phyloP scores from a whole-genome alignment of 2,888 invertebrate genomes.

The Tetragonula carbonaria region DNA sequence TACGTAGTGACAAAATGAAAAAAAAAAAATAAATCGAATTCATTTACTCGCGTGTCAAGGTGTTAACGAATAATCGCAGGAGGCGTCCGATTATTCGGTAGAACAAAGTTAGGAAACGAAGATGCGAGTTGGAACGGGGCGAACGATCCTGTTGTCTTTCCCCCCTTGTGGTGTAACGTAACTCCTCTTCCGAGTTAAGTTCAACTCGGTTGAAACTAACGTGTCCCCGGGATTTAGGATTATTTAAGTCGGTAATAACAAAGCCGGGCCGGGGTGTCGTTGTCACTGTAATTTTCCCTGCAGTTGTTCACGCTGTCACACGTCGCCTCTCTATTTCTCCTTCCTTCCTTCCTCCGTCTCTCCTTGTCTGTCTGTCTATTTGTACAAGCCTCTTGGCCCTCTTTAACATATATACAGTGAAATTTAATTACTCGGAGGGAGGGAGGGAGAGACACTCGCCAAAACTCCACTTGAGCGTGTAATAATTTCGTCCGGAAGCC shows the following conservation, averaged over 20 bases:
- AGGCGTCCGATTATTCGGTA: too few relatives aligned
- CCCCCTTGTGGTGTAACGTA: not conserved
- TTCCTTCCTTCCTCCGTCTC: not conserved
- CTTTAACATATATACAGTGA: constrained; percentile 58
- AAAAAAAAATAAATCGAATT: too few relatives aligned
- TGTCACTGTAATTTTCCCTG: constrained; percentile 33
- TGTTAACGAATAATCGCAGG: too few relatives aligned
- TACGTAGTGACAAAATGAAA: too few relatives aligned
- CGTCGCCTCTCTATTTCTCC: constrained; percentile 22
- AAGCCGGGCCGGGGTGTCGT: constrained; percentile 44
- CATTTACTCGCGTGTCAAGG: too few relatives aligned
- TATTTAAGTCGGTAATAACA: constrained; percentile 72
- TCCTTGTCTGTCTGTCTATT: too few relatives aligned
- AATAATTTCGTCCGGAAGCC: constrained; percentile 69
- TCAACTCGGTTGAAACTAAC: constrained; percentile 63
- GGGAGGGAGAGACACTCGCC: constrained; percentile 46
- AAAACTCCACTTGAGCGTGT: constrained; percentile 68
- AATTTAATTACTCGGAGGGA: constrained; percentile 75
- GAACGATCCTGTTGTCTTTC: not conserved
- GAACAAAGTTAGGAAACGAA: too few relatives aligned
- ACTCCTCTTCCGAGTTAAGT: constrained; percentile 30
- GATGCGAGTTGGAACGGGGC: not conserved
- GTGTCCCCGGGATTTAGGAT: constrained; percentile 52
- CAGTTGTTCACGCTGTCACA: constrained; percentile 45
- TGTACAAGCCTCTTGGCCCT: constrained; percentile 1